These are phyloP conservation scores for Callopanchax toddi DNA, from an alignment of 2,113 vertebrate genomes.

Conservation along the genomic window DNA sequence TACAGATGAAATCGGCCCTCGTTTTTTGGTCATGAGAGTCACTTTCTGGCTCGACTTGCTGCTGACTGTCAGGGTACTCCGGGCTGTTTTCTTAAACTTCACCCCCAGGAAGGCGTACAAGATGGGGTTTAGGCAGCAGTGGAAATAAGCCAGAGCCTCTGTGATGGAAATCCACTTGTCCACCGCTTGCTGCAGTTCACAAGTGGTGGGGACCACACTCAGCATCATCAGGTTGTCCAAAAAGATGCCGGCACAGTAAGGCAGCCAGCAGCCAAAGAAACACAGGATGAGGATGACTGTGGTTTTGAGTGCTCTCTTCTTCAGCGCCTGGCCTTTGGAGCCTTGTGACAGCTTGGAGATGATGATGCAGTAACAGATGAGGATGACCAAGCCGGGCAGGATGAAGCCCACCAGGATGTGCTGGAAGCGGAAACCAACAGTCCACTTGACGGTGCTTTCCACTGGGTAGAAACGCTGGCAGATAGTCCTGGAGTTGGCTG, in stretches of 20 bases:
- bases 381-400: conserved; percentile 92
- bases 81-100: conserved; percentile 94
- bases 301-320: conserved; percentile 95
- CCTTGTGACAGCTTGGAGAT: conserved; percentile 89
- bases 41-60: conserved; percentile 91
- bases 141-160: conserved; percentile 93
- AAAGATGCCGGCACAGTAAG: conserved; percentile 90
- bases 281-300: conserved; percentile 94
- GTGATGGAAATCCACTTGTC: conserved; percentile 92
- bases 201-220: conserved; percentile 80
- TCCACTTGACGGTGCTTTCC: conserved; percentile 74
- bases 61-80: conserved; percentile 85
- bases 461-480: conserved; percentile 90
- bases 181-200: conserved; percentile 82
- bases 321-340: conserved; percentile 88
- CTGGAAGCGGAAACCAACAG: conserved; percentile 88
- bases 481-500: conserved; percentile 55
- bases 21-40: conserved; percentile 89
- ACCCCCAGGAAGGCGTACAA: conserved; percentile 97
- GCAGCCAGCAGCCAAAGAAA: conserved; percentile 96
- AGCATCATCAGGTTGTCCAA: conserved; percentile 88
- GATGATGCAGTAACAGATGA: conserved; percentile 96
- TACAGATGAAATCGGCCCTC: conserved; percentile 91
- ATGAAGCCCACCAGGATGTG: conserved; percentile 93
- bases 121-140: conserved; percentile 98